Conservation (phyloP, 2,888 invertebrate species). For the Drosophila meridionalis region DNA sequence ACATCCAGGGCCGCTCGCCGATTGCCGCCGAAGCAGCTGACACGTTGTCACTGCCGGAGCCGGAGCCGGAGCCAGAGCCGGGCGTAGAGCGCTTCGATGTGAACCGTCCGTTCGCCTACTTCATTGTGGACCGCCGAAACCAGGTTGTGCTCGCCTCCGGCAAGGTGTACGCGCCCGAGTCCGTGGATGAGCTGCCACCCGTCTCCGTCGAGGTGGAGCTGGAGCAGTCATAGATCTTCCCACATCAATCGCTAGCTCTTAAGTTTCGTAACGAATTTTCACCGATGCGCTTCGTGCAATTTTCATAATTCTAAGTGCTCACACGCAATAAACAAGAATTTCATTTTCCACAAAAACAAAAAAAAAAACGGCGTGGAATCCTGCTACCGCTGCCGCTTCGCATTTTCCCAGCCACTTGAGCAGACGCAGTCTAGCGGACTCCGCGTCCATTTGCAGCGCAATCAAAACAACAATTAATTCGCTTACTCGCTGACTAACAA, state of each 20-base stretch:
- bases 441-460: conserved; percentile 56
- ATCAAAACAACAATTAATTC: conserved; percentile 83
- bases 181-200: conserved; percentile 71
- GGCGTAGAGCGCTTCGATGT: conserved; percentile 85
- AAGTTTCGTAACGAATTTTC: conserved; percentile 76
- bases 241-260: conserved; percentile 45
- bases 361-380: background rate
- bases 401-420: conserved; percentile 73
- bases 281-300: conserved; percentile 57
- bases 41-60: conserved; percentile 59
- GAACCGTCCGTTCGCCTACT: conserved; percentile 88
- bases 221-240: conserved; percentile 67
- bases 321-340: conserved; percentile 64
- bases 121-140: conserved; percentile 87
- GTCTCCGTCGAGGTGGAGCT: conserved; percentile 76
- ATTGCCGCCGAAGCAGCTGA: conserved; percentile 15
- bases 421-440: conserved; percentile 12
- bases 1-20: conserved; percentile 64
- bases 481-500: conserved; percentile 54
- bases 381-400: conserved; percentile 1
- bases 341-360: conserved; percentile 41
- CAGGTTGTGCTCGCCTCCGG: conserved; percentile 88
- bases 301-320: conserved; percentile 42
- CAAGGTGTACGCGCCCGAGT: conserved; percentile 86
- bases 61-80: conserved; percentile 68